Evolutionary conservation across 2,888 invertebrate genomes (phyloP).

Genomic region (Cantharis nigra): DNA sequence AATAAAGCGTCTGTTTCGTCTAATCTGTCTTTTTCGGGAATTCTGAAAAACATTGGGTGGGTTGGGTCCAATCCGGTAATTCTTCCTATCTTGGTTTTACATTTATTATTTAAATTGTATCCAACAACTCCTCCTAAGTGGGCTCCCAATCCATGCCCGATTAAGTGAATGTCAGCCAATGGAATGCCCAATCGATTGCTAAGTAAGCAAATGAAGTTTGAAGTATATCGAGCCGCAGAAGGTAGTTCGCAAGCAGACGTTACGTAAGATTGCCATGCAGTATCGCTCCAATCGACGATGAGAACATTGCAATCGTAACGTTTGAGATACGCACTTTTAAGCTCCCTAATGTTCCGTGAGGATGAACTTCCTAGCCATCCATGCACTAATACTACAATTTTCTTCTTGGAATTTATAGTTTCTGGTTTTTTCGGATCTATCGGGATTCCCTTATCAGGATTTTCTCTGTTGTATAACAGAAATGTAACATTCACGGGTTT

Average conservation of each 20-base stretch:
- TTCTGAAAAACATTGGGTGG: constrained; percentile 6
- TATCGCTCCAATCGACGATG: constrained; percentile 3
- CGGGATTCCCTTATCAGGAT: not conserved
- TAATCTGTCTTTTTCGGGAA: not conserved
- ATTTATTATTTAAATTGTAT: not conserved
- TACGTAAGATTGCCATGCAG: not conserved
- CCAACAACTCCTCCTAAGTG: constrained; percentile 18
- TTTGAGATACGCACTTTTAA: constrained; percentile 9
- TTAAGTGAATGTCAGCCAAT: not conserved
- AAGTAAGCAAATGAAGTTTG: constrained; percentile 9
- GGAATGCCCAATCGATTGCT: not conserved
- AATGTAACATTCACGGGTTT: not conserved
- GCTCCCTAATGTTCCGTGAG: not conserved
- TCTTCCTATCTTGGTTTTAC: not conserved
- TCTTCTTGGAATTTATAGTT: not conserved
- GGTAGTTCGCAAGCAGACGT: constrained; percentile 1
- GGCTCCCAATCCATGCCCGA: constrained; percentile 22
- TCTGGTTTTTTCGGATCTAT: not conserved
- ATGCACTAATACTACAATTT: constrained; percentile 5
- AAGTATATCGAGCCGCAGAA: not conserved
- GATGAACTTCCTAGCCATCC: constrained; percentile 1
- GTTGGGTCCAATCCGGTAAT: constrained; percentile 23
- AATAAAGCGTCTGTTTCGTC: constrained; percentile 8
- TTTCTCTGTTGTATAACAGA: not conserved
- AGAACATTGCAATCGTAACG: constrained; percentile 15